Conservation (phyloP, 2,888 invertebrate species). For the Rhagophthalmus giganteus region DNA sequence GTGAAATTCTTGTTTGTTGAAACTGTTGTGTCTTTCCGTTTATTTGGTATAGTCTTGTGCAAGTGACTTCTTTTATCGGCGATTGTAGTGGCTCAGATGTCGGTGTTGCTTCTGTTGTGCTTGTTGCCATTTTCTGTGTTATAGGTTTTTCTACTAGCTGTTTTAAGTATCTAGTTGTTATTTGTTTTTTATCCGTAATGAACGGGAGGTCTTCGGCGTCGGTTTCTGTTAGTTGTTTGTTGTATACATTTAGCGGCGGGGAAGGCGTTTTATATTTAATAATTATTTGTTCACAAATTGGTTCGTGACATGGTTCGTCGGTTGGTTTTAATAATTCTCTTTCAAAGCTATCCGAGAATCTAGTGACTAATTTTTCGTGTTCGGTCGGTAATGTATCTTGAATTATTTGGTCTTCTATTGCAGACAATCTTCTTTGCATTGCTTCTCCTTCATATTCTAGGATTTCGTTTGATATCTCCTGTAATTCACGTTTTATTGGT, state of each 20-base stretch:
- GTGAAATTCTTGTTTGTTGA: too few relatives aligned
- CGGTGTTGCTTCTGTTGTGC: too few relatives aligned
- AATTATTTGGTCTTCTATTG: neutral
- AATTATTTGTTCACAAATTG: conserved; percentile 44
- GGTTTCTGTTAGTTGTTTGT: neutral
- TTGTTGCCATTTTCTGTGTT: too few relatives aligned
- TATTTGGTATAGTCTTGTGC: neutral
- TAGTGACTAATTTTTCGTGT: conserved; percentile 2
- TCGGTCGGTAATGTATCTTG: conserved; percentile 1
- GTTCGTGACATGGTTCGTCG: conserved; percentile 35
- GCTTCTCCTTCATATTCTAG: conserved; percentile 2
- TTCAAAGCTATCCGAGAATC: conserved; percentile 4
- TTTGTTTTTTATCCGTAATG: neutral
- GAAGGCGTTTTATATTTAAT: conserved; percentile 35
- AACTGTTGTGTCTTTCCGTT: neutral
- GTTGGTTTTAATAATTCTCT: neutral
- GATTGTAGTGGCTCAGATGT: neutral
- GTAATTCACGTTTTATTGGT: neutral
- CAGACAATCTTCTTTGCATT: neutral
- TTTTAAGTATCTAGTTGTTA: too few relatives aligned
- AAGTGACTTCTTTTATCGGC: neutral
- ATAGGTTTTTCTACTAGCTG: too few relatives aligned
- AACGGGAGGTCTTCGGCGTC: neutral
- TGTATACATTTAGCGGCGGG: conserved; percentile 1
- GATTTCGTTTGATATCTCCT: neutral